Evolutionary conservation across 2,797 vertebrate species (phyloP).

Genomic region (Ctenosaura bakeri): DNA sequence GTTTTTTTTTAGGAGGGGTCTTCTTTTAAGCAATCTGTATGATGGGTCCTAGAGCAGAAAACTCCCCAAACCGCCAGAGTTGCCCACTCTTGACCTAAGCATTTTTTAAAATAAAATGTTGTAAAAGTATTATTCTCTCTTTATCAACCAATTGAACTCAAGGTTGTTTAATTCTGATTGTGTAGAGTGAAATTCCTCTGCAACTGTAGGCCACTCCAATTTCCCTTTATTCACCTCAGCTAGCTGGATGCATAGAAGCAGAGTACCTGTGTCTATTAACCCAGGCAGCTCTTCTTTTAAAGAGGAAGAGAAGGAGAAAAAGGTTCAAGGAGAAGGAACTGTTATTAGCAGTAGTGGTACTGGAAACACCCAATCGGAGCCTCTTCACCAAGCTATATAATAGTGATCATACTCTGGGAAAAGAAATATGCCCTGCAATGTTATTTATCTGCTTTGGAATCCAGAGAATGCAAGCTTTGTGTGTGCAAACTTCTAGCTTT

Average conservation of each 20-base stretch:
- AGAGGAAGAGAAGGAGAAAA: too few relatives aligned
- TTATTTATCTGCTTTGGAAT: neutral
- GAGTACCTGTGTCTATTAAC: slow-evolving; percentile 11
- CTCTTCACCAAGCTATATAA: neutral
- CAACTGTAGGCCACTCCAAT: neutral
- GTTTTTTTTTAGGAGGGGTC: too few relatives aligned
- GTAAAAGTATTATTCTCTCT: too few relatives aligned
- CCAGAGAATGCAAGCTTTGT: neutral
- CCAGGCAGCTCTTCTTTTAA: neutral
- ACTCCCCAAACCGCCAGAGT: too few relatives aligned
- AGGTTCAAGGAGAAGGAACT: neutral
- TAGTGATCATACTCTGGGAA: neutral
- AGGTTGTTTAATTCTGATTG: neutral
- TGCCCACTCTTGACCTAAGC: too few relatives aligned
- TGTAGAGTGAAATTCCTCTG: neutral
- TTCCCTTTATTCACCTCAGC: neutral
- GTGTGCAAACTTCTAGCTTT: neutral
- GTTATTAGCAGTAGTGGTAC: neutral
- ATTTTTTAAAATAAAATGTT: too few relatives aligned
- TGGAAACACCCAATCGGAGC: neutral
- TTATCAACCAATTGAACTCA: too few relatives aligned
- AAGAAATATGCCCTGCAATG: neutral
- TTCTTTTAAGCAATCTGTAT: too few relatives aligned
- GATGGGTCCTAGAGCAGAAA: too few relatives aligned
- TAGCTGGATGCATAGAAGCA: neutral